Evolutionary conservation across 2,888 invertebrate species (phyloP).

Genomic region (Matsumyia berberina): DNA sequence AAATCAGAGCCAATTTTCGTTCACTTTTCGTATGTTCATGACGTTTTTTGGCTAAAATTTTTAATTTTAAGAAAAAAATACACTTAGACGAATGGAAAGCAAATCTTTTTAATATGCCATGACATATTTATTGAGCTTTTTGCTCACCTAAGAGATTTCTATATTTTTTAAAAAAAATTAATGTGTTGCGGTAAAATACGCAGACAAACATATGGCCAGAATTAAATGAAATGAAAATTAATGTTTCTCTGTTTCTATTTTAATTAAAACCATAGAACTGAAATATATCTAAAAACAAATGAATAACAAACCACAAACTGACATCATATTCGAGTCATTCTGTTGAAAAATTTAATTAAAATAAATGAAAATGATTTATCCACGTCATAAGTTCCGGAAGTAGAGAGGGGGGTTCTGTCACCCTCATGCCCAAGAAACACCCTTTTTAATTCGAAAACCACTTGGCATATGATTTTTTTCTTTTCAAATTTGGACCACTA

Average conservation of each 20-base stretch:
- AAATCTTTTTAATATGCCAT: neutral
- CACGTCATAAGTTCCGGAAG: neutral
- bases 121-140: conserved; percentile 20
- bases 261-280: neutral
- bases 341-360: conserved; percentile 10
- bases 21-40: neutral
- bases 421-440: neutral
- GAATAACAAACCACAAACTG: neutral
- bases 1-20: conserved; percentile 11
- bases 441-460: conserved; percentile 4
- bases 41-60: conserved; percentile 12
- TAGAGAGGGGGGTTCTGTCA: too few species aligned
- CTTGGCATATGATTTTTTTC: neutral
- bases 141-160: neutral
- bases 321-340: neutral
- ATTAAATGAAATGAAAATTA: conserved; percentile 3
- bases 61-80: neutral
- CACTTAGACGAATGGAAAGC: neutral
- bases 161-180: neutral
- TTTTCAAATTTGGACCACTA: neutral
- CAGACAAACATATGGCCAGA: neutral
- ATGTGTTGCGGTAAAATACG: conserved; percentile 2
- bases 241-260: neutral
- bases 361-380: conserved; percentile 2
- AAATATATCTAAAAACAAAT: neutral